Percentiles rank a stretch among this genome's conserved stretches.
Evolutionary conservation across 2,797 vertebrate species (phyloP).

Genomic region (Macrochelys suwanniensis): DNA sequence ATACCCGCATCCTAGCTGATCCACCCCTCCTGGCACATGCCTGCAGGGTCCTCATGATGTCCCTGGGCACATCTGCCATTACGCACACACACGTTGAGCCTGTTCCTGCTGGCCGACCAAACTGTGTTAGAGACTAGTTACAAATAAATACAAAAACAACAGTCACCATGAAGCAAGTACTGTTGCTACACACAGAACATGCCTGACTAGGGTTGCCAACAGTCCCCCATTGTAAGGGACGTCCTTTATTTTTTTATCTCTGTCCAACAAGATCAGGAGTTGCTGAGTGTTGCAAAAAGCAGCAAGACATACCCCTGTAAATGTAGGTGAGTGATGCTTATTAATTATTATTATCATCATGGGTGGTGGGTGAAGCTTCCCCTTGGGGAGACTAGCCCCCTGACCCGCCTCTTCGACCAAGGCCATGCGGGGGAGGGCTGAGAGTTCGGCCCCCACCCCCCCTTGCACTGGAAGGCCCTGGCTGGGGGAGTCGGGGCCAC

Average conservation of each 20-base stretch:
- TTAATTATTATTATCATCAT: not conserved
- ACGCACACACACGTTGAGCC: not conserved
- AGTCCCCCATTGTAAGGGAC: not conserved
- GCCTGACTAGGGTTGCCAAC: slow-evolving; percentile 9
- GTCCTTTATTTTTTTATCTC: not conserved
- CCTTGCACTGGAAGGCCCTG: too few species aligned
- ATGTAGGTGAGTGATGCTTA: not conserved
- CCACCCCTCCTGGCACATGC: not conserved
- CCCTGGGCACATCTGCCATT: not conserved
- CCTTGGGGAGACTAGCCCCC: too few species aligned
- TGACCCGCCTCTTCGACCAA: too few species aligned
- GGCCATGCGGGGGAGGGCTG: too few species aligned
- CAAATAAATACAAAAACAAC: slow-evolving; percentile 33
- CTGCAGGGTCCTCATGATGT: not conserved
- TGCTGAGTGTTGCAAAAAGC: not conserved
- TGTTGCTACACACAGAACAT: slow-evolving; percentile 58
- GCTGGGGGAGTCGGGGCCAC: too few species aligned
- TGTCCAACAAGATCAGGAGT: not conserved
- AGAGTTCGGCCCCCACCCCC: too few species aligned
- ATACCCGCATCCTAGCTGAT: not conserved
- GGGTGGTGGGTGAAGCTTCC: too few species aligned
- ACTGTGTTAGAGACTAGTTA: not conserved
- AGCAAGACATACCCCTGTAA: not conserved
- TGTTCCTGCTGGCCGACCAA: not conserved
- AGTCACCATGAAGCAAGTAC: slow-evolving; percentile 63